phyloP scores from a whole-genome alignment of 1,140 invertebrate species.

The Dendrolimus kikuchii region DNA sequence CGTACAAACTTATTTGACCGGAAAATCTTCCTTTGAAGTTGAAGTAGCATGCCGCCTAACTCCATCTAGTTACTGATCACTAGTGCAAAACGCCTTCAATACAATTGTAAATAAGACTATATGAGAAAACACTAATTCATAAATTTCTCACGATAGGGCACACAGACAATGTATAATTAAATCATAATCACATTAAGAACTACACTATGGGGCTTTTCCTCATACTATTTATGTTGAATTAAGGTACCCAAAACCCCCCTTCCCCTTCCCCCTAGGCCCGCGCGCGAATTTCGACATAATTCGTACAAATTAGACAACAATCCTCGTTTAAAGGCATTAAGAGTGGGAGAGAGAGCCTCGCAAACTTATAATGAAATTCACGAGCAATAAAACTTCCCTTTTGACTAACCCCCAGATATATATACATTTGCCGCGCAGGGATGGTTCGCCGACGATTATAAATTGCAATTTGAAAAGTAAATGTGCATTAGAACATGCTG shows the following conservation, averaged over 20 bases:
- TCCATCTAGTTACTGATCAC: no score
- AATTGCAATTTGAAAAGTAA: constrained; percentile 1
- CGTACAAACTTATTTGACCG: no score
- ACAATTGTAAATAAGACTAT: no score
- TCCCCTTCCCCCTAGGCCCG: constrained; percentile 13
- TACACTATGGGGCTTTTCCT: constrained; percentile 7
- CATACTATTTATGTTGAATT: constrained; percentile 7
- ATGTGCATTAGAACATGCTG: not conserved
- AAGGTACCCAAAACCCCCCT: no score
- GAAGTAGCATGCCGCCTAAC: no score
- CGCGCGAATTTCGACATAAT: constrained; percentile 39
- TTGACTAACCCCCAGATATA: constrained; percentile 60
- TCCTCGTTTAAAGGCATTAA: constrained; percentile 59
- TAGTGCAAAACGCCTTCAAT: no score
- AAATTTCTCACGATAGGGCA: no score
- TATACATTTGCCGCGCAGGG: constrained; percentile 52
- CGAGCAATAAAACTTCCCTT: constrained; percentile 69
- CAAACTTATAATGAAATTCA: constrained; percentile 71
- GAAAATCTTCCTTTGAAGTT: no score
- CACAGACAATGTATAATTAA: not conserved
- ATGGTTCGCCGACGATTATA: constrained; percentile 16
- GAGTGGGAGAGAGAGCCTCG: constrained; percentile 33
- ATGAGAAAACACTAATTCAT: no score
- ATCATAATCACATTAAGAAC: not conserved
- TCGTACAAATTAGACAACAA: constrained; percentile 65